Base-by-base conservation (phyloP, 2,797 vertebrate species). In the Cyclopterus lumpus region DNA sequence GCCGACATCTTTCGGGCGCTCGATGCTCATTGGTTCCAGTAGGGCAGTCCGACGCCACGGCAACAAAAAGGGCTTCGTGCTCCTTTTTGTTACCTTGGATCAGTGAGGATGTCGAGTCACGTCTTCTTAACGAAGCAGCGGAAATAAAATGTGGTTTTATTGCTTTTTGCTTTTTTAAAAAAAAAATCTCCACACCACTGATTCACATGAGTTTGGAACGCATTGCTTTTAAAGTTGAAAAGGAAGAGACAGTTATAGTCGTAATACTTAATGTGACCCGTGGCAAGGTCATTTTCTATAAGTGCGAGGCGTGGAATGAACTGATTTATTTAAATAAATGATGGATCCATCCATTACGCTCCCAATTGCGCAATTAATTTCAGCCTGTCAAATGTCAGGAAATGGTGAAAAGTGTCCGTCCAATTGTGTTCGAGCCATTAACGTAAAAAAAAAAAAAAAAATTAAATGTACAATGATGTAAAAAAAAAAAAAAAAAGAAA, bases 51-150 rank as follows among this genome's bases (percentile, higher is more conserved):
- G 82, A 87, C 8, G 44, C 86, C 88, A 90, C 73, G 46, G 53
- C 70, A 73, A 85, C 79, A 81, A 71, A n/a, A 82, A 79, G 63
- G 54, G 65, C 76, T 78, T 30, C 58, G 36, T 64, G 67, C 72
- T 77, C 36, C 49, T 83, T 80, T 80, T 65, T 77, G 65, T 83
- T 86, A 79, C 89, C 86, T 84, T 79, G 78, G 80, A 88, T 88
- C 86, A 89, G 78, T 70, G 84, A 75, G 40, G 68, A 83, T 71
- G 85, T 85, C 83, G 78, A 66, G 22, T 66, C 64, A 71, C 40
- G 86, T 87, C 75, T 70, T 58, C 22, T 51, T 84, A 85, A 81
- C 63, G 53, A 82, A 79, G 78, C 38, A 8, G 46, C 8, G 6
- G 67, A n/a, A n/a, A 22, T 22, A 68, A 66, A 75, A 66, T 38